phyloP scores from a whole-genome alignment of 1,140 invertebrate genomes.

The Sycophila sp. region DNA sequence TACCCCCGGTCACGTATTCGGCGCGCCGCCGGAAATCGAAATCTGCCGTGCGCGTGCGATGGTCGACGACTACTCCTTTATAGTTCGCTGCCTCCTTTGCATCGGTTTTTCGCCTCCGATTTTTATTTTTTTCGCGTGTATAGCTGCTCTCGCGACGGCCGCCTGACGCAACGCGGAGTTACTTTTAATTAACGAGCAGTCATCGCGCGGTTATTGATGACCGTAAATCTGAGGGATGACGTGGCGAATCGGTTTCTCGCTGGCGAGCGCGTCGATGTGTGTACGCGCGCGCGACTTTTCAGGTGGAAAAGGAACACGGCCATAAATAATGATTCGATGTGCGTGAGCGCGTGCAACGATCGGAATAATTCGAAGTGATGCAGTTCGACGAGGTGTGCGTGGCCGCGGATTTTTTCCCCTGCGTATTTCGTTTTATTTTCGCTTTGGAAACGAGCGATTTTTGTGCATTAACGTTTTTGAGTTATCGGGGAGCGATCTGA shows the following conservation, averaged over 20 bases:
- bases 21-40: slow-evolving; percentile 22
- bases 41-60: background rate
- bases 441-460: no score
- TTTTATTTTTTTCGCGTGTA: background rate
- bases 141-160: no score
- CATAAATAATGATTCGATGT: slow-evolving; percentile 22
- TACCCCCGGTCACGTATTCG: background rate
- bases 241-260: slow-evolving; percentile 18
- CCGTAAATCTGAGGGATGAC: slow-evolving; percentile 18
- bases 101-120: background rate
- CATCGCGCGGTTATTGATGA: slow-evolving; percentile 33
- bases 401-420: no score
- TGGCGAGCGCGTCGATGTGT: background rate
- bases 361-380: slow-evolving; percentile 10
- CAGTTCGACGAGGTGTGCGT: no score
- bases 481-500: no score
- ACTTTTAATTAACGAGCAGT: slow-evolving; percentile 38
- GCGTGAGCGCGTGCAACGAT: background rate
- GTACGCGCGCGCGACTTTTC: no score
- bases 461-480: no score
- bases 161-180: slow-evolving; percentile 20
- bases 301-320: background rate
- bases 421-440: no score
- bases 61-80: no score
- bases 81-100: background rate